Conservation (phyloP, 2,888 invertebrate genomes). For the Escarpia spicata region DNA sequence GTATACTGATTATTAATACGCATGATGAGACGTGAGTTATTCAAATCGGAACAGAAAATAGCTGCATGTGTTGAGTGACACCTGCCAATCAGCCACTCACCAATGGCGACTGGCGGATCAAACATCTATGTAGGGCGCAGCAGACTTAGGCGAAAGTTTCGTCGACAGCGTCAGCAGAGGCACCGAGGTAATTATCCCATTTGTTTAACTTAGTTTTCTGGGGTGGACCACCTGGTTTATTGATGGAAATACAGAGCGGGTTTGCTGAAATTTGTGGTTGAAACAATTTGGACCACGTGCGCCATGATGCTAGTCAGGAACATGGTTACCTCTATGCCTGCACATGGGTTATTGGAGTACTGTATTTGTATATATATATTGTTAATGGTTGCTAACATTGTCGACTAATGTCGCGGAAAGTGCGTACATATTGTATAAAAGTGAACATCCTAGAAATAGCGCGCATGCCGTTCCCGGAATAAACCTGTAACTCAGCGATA, state of each 20-base stretch:
- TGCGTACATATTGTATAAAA: neutral
- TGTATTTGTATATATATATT: neutral
- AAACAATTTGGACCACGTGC: neutral
- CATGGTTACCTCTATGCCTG: neutral
- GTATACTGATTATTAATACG: too few species aligned
- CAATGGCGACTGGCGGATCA: neutral
- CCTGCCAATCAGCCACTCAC: neutral
- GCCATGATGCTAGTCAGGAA: neutral
- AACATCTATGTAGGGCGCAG: slow-evolving; percentile 16
- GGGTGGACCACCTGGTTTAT: neutral
- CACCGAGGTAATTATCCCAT: neutral
- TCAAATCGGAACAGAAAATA: neutral
- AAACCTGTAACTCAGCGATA: neutral
- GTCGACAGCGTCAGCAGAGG: slow-evolving; percentile 4
- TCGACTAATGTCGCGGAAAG: neutral
- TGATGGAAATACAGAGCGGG: neutral
- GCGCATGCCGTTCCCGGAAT: neutral
- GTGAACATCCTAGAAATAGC: neutral
- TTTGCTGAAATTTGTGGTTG: neutral
- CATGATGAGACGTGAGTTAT: too few species aligned
- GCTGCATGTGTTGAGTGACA: neutral
- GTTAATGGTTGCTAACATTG: neutral
- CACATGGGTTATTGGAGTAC: neutral
- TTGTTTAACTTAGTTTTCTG: neutral
- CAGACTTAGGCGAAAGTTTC: slow-evolving; percentile 11